phyloP scores from a whole-genome alignment of 1,140 invertebrate species.

The Stegodyphus mimosarum region DNA sequence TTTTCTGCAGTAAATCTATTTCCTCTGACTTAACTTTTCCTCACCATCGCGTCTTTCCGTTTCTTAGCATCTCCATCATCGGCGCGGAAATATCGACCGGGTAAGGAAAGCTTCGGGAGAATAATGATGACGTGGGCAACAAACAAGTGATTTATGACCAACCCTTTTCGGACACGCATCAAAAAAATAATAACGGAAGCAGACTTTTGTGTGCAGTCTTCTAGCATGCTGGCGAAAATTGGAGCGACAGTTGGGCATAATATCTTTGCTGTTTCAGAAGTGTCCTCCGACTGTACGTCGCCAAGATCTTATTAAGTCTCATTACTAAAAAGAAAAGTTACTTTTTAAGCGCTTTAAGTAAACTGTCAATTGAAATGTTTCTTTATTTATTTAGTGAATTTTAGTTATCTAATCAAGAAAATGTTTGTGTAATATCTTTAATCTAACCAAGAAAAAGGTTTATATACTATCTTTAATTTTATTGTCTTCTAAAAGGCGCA shows the following conservation, averaged over 20 bases:
- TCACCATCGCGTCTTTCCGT: background rate
- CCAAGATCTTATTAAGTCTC: background rate
- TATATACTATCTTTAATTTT: background rate
- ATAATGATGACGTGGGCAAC: slow-evolving; percentile 50
- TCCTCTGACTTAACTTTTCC: background rate
- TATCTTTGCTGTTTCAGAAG: slow-evolving; percentile 48
- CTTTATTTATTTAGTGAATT: background rate
- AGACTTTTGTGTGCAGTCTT: background rate
- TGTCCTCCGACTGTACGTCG: slow-evolving; percentile 35
- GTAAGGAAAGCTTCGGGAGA: background rate
- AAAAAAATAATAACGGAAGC: slow-evolving; percentile 4
- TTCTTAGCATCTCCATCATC: slow-evolving; percentile 3
- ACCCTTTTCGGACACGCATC: slow-evolving; percentile 32
- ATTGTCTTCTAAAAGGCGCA: background rate
- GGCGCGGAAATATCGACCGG: slow-evolving; percentile 30
- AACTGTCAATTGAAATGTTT: background rate
- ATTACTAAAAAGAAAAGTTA: background rate
- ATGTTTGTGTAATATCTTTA: background rate
- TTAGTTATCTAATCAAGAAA: background rate
- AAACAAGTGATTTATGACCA: slow-evolving; percentile 52
- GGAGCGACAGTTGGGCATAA: slow-evolving; percentile 33
- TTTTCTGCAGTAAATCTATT: slow-evolving; percentile 23
- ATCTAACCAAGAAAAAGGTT: no score
- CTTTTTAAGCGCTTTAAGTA: background rate
- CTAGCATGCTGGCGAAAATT: slow-evolving; percentile 16